Evolutionary conservation across 92 coral and sea anemone species (phyloP).

Genomic region (Montipora capitata): DNA sequence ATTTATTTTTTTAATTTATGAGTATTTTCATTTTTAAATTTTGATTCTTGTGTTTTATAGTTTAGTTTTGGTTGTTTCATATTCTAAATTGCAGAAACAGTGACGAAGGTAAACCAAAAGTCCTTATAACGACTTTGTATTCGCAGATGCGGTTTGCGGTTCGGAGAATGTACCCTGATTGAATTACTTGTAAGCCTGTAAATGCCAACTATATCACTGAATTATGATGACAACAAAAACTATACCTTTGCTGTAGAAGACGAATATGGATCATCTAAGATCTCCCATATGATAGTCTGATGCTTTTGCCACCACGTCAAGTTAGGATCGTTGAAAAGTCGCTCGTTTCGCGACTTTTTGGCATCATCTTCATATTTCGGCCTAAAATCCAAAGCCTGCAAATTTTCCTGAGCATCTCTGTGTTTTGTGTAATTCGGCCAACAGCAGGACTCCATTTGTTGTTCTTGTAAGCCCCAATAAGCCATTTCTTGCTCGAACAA

Average conservation of each 20-base stretch:
- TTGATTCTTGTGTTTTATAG: too few relatives aligned
- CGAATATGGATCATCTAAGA: conserved; percentile 96
- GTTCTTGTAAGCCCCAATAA: conserved; percentile 98
- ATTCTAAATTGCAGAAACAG: too few relatives aligned
- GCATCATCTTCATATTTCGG: conserved; percentile 82
- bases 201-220: too few relatives aligned
- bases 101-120: too few relatives aligned
- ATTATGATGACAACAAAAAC: too few relatives aligned
- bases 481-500: conserved; percentile 96
- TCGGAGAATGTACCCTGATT: too few relatives aligned
- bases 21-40: too few relatives aligned
- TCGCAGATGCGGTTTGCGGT: too few relatives aligned
- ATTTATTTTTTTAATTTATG: too few relatives aligned
- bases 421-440: conserved; percentile 98
- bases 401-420: conserved; percentile 95
- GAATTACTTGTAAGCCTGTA: too few relatives aligned
- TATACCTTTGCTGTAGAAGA: conserved; percentile 95
- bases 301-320: conserved; percentile 90
- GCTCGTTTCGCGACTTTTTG: conserved; percentile 26
- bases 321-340: conserved; percentile 74
- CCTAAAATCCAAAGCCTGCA: conserved; percentile 89
- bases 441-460: conserved; percentile 99
- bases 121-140: too few relatives aligned
- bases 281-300: conserved; percentile 96
- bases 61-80: too few relatives aligned